phyloP scores from a whole-genome alignment of 2,888 invertebrate genomes.

The Tridacna crocea region DNA sequence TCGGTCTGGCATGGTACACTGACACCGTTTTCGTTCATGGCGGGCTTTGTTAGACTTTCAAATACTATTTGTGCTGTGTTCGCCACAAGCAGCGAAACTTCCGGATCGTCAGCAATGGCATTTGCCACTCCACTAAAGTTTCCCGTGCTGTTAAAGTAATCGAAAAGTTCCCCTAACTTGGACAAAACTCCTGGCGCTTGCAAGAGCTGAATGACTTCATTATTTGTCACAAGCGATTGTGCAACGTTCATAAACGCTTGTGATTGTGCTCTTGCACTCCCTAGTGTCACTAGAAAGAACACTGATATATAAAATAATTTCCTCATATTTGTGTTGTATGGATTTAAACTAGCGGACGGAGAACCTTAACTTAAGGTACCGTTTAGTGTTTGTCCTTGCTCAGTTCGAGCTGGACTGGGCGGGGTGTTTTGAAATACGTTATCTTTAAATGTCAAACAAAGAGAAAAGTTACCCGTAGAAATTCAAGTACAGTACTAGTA shows the following conservation, averaged over 20 bases:
- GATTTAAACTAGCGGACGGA: too few relatives aligned
- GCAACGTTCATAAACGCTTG: neutral
- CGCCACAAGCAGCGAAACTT: neutral
- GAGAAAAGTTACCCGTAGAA: too few relatives aligned
- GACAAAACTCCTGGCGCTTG: neutral
- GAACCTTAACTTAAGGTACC: too few relatives aligned
- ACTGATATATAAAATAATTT: neutral
- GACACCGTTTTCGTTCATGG: constrained; percentile 7
- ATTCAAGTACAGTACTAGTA: too few relatives aligned
- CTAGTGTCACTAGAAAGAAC: neutral
- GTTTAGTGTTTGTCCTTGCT: too few relatives aligned
- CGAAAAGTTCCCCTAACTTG: neutral
- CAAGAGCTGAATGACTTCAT: neutral
- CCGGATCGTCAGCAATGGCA: neutral
- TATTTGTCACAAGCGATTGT: neutral
- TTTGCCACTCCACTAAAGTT: neutral
- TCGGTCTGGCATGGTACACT: constrained; percentile 11
- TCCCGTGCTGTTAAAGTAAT: constrained; percentile 8
- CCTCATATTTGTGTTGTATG: too few relatives aligned
- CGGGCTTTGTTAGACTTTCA: neutral
- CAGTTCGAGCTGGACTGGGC: too few relatives aligned
- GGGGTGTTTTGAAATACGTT: too few relatives aligned
- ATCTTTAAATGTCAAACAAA: too few relatives aligned
- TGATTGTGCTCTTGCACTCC: neutral
- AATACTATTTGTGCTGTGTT: neutral